Conservation (phyloP, 2,888 invertebrate species). For the Parnassius smintheus region DNA sequence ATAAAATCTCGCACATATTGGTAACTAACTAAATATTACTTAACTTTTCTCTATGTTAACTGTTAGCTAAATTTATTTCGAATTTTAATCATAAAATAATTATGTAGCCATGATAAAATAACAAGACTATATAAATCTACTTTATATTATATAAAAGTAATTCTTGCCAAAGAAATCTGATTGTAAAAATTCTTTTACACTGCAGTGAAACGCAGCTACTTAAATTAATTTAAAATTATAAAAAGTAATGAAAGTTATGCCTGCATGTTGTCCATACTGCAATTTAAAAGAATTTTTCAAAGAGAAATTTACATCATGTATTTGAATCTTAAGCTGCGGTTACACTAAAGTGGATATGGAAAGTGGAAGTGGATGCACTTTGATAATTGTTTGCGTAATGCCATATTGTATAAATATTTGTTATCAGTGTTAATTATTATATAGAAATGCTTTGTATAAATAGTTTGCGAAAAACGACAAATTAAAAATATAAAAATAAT, state of each 20-base stretch:
- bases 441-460: too few relatives aligned
- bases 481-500: too few relatives aligned
- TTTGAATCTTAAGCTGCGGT: constrained; percentile 16
- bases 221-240: background rate
- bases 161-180: background rate
- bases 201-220: background rate
- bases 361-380: background rate
- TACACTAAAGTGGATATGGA: constrained; percentile 11
- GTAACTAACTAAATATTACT: constrained; percentile 15
- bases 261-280: background rate
- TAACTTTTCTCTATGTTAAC: constrained; percentile 20
- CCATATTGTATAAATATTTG: too few relatives aligned
- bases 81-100: constrained; percentile 6
- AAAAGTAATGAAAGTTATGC: background rate
- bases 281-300: constrained; percentile 11
- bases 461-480: too few relatives aligned
- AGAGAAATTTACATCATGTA: background rate
- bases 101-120: background rate
- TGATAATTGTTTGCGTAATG: too few relatives aligned
- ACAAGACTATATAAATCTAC: background rate
- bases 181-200: constrained; percentile 5
- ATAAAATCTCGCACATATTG: constrained; percentile 13
- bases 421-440: too few relatives aligned
- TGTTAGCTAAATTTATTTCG: constrained; percentile 13
- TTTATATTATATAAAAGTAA: constrained; percentile 1